These are phyloP conservation scores for Camelus dromedarius DNA, from an alignment of 2,113 vertebrate species.

Conservation along the genomic window DNA sequence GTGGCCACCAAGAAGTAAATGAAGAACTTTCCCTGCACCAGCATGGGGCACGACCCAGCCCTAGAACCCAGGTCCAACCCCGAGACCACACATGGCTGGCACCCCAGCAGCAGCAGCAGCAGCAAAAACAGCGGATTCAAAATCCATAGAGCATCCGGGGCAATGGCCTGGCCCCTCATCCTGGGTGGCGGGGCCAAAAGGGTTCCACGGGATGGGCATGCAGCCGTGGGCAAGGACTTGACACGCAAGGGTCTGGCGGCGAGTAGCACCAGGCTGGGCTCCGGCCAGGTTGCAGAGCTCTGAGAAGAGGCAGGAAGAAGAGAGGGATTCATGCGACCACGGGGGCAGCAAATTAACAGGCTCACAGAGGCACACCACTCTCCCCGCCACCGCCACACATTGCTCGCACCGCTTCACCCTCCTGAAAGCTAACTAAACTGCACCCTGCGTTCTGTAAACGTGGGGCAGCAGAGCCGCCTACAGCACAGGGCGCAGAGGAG, in stretches of 20 bases:
- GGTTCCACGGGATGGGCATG: slow-evolving; percentile 89
- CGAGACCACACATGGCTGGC: slow-evolving; percentile 80
- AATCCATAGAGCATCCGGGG: slow-evolving; percentile 85
- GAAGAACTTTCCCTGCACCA: slow-evolving; percentile 97
- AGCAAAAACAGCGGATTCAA: slow-evolving; percentile 81
- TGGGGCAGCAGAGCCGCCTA: too few relatives aligned
- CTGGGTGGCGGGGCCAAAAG: slow-evolving; percentile 92
- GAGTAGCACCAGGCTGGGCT: slow-evolving; percentile 71
- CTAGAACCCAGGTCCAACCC: slow-evolving; percentile 89
- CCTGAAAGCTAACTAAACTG: too few relatives aligned
- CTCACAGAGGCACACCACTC: too few relatives aligned
- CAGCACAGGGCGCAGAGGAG: too few relatives aligned
- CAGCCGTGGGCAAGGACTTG: slow-evolving; percentile 83
- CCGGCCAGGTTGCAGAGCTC: too few relatives aligned
- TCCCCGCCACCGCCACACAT: too few relatives aligned
- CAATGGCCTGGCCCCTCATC: slow-evolving; percentile 89
- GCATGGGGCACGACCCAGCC: slow-evolving; percentile 91
- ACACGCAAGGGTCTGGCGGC: slow-evolving; percentile 89
- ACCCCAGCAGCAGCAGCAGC: slow-evolving; percentile 80
- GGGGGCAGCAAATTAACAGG: too few relatives aligned
- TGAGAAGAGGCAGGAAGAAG: too few relatives aligned
- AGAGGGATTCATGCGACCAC: too few relatives aligned
- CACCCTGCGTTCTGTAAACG: too few relatives aligned
- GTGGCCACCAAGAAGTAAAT: slow-evolving; percentile 96
- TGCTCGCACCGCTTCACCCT: too few relatives aligned